Base-by-base conservation (phyloP, 1,140 invertebrate species). In the Platyura marginata region DNA sequence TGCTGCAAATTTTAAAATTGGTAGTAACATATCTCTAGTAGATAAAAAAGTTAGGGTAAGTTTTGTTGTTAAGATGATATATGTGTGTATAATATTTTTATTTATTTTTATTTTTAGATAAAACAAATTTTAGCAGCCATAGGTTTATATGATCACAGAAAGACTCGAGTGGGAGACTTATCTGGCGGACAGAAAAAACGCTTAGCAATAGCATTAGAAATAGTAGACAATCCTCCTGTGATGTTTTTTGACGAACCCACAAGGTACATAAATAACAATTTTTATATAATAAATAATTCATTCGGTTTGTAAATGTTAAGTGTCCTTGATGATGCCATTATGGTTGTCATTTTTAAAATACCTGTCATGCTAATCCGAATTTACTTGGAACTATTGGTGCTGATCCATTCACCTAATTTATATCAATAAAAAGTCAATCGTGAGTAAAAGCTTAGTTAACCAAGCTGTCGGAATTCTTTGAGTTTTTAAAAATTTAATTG, bases 161-260 rank as follows among this genome's bases (percentile, higher is more conserved):
- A 79, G 40, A 89, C 81, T 0, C 62, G 72, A 40, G 77, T 79
- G 0, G 67, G 64, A 10, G 65, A 75, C 18, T 64, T 93, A 11
- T 91, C 86, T 3, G 89, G 89, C 10, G 90, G 90, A 3, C 83
- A 94, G 62, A 73, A 75, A 46, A 94, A 92, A 61, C 69, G 89
- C 47, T 63, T 95, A 4, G 77, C 84, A 2, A 87, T 94, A 43
- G 89, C 86, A 2, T 64, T 90, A 29, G 81, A 85, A 62, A 56
- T 85, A 38, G 67, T 92, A 21, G 88, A 79, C 52, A 89, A 93
- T 62, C 89, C 89, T 10, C 82, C 85, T 0, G 72, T 94, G 25
- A 79, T 94, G 66, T 89, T 91, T 53, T 72, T 94, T 45, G 90
- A 95, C 60, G 90, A 95, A 63, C 89, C 89, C 34, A 94, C 88